Evolutionary conservation across 2,113 vertebrate species (phyloP).

Genomic region (Pseudonaja textilis): DNA sequence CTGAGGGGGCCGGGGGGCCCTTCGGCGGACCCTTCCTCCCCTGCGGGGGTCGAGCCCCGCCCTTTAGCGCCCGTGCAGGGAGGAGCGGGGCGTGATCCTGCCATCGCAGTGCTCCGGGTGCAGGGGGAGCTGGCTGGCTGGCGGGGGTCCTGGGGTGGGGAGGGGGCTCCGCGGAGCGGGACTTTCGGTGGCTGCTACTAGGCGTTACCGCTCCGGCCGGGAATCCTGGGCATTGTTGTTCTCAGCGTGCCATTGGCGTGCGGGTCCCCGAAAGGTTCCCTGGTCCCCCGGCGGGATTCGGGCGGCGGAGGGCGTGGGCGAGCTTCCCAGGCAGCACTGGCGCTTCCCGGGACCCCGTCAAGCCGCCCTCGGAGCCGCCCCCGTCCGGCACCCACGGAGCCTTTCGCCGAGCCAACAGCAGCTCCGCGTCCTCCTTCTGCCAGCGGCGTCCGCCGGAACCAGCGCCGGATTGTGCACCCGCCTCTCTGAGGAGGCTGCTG

Average conservation of each 20-base stretch:
- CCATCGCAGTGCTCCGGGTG: no score
- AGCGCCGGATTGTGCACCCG: constrained; percentile 1
- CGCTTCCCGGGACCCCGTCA: accelerated
- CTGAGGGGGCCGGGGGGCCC: neutral
- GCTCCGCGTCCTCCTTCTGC: neutral
- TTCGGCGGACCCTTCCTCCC: neutral
- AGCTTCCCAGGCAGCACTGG: neutral
- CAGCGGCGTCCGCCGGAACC: constrained; percentile 18
- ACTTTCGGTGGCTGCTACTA: neutral
- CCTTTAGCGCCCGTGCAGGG: no score
- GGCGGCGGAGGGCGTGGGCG: neutral
- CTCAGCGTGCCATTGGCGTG: neutral
- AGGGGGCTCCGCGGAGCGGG: neutral
- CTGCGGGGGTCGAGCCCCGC: neutral
- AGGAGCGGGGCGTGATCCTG: no score
- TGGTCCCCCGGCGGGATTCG: neutral
- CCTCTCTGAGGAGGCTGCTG: constrained; percentile 56
- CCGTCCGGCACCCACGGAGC: neutral
- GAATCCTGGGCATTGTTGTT: neutral
- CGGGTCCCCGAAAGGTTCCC: neutral
- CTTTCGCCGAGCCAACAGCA: neutral
- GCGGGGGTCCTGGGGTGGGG: neutral
- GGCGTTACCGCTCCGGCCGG: neutral
- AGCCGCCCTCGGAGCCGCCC: neutral
- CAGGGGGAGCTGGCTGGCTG: neutral